Conservation (phyloP, 2,888 invertebrate species). For the Epiblema foenella region DNA sequence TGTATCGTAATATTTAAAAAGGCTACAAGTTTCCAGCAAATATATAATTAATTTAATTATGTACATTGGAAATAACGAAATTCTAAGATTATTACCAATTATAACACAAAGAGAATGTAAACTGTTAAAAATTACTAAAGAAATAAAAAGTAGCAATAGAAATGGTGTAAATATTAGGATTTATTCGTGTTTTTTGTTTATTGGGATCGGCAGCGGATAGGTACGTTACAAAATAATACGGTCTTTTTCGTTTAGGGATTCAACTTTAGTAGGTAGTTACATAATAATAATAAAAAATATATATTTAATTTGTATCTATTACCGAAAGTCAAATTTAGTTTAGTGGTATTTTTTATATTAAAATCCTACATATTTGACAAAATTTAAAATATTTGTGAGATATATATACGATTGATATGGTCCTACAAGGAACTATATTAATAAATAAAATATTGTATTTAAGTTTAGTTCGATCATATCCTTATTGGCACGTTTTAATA, state of each 20-base stretch:
- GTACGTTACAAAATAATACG: neutral
- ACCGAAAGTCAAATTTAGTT: neutral
- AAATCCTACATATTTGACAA: neutral
- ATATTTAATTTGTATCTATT: neutral
- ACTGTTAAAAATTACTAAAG: neutral
- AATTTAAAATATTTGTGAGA: neutral
- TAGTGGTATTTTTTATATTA: neutral
- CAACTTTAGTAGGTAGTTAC: too few species aligned
- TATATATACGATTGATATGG: slow-evolving; percentile 13
- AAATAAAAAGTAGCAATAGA: neutral
- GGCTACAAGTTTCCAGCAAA: neutral
- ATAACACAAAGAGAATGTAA: too few species aligned
- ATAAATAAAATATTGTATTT: neutral
- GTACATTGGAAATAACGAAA: neutral
- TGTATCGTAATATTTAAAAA: neutral
- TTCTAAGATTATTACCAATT: too few species aligned
- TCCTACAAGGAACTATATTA: neutral
- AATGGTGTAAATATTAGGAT: too few species aligned
- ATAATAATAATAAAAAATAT: too few species aligned
- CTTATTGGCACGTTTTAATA: slow-evolving; percentile 4
- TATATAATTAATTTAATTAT: neutral
- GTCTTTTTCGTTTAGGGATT: neutral
- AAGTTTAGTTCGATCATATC: neutral
- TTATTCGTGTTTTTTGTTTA: too few species aligned
- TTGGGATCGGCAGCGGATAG: too few species aligned